Percentiles rank a stretch among this genome's conserved stretches.
These are phyloP conservation scores for Leptestheria dahalacensis DNA, from an alignment of 1,140 invertebrate species.

Conservation along the genomic window DNA sequence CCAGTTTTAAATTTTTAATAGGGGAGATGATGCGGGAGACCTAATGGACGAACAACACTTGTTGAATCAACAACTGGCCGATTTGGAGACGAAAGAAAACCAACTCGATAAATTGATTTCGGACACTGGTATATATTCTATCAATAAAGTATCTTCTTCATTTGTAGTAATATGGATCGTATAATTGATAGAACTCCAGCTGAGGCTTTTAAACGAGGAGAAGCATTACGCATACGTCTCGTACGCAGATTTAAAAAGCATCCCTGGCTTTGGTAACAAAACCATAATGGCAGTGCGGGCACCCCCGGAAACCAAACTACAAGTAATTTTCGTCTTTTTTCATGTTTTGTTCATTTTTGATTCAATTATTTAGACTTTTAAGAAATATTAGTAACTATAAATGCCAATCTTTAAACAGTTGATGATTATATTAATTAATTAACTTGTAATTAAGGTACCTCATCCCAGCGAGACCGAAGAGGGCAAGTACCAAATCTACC, in stretches of 20 bases:
- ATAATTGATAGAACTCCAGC: constrained; percentile 34
- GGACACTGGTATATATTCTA: constrained; percentile 31
- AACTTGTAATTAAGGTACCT: background rate
- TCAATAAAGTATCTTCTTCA: background rate
- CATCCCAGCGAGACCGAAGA: constrained; percentile 6
- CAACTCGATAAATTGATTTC: constrained; percentile 48
- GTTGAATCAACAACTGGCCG: constrained; percentile 37
- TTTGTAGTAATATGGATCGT: background rate
- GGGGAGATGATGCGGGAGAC: constrained; percentile 19
- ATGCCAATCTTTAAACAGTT: background rate
- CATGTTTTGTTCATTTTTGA: background rate
- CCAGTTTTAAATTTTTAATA: constrained; percentile 29
- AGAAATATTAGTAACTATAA: too few species aligned
- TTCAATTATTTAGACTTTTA: too few species aligned
- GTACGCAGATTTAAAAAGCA: constrained; percentile 52
- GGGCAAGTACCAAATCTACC: constrained; percentile 49
- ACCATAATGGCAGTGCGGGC: constrained; percentile 85
- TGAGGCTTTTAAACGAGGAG: constrained; percentile 45
- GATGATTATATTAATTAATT: background rate
- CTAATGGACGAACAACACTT: background rate
- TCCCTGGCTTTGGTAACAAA: constrained; percentile 61
- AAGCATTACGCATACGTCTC: constrained; percentile 27
- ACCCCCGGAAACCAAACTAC: constrained; percentile 65
- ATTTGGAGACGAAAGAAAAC: constrained; percentile 51
- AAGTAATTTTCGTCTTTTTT: constrained; percentile 39